Evolutionary conservation across 2,888 invertebrate species (phyloP).

Genomic region (Cataglyphis albicans): DNA sequence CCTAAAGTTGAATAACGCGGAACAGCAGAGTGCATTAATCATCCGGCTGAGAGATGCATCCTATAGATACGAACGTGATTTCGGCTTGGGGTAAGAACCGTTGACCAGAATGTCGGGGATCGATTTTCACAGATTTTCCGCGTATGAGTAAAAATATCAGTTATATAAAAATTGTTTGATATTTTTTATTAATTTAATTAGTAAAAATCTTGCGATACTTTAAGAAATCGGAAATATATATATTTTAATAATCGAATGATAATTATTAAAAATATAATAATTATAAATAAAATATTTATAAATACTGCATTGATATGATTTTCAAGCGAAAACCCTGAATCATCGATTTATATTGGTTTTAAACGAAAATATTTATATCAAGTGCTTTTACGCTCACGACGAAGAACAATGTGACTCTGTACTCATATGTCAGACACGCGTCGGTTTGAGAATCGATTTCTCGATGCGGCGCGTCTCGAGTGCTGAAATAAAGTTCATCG

Average conservation of each 20-base stretch:
- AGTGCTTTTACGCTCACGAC: background rate
- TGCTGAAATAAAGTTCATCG: conserved; percentile 37
- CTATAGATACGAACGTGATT: conserved; percentile 31
- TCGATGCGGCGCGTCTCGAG: conserved; percentile 19
- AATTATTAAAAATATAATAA: background rate
- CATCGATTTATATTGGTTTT: background rate
- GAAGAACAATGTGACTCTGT: conserved; percentile 1
- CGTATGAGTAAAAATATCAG: background rate
- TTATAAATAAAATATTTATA: background rate
- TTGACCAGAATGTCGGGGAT: background rate
- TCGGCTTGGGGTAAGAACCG: background rate
- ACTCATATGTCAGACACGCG: conserved; percentile 12
- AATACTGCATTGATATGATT: background rate
- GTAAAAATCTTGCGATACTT: background rate
- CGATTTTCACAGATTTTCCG: background rate
- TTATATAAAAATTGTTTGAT: background rate
- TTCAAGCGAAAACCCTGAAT: background rate
- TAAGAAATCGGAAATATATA: background rate
- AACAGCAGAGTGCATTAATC: conserved; percentile 42
- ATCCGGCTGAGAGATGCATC: conserved; percentile 28
- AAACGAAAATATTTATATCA: background rate
- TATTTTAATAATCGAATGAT: background rate
- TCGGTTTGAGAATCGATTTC: conserved; percentile 41
- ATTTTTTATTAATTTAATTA: background rate
- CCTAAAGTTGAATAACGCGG: conserved; percentile 44